Evolutionary conservation across 30 jellyfish, hydroid and myxozoan genomes (phyloP).

Genomic region (Turritopsis dohrnii): DNA sequence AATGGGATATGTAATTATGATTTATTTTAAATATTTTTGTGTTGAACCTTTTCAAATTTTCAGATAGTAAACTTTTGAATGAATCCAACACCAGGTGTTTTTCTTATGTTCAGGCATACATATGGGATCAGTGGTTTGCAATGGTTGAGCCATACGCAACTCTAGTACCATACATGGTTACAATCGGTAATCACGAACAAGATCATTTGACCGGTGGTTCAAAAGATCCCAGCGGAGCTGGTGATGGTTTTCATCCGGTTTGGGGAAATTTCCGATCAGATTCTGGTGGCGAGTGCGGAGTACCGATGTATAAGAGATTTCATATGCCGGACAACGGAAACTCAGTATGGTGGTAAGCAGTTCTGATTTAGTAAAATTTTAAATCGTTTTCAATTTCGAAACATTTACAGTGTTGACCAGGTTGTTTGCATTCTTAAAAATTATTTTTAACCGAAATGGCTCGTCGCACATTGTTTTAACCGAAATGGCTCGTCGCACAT

Average conservation of each 20-base stretch:
- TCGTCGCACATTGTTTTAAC: too few species aligned
- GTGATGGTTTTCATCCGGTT: constrained; percentile 74
- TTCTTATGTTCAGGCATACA: constrained; percentile 45
- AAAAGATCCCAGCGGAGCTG: constrained; percentile 91
- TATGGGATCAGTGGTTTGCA: constrained; percentile 84
- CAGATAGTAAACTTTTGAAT: background rate
- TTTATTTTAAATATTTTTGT: background rate
- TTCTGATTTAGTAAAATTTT: too few species aligned
- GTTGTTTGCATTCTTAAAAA: too few species aligned
- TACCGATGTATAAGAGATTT: constrained; percentile 80
- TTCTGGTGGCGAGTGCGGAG: constrained; percentile 95
- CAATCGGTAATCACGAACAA: constrained; percentile 89
- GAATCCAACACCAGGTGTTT: background rate
- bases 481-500: too few species aligned
- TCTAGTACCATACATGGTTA: constrained; percentile 77
- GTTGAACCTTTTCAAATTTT: background rate
- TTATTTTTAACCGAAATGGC: too few species aligned
- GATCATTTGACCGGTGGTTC: constrained; percentile 71
- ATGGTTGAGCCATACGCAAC: constrained; percentile 71
- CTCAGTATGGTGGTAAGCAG: constrained; percentile 71
- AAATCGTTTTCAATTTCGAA: too few species aligned
- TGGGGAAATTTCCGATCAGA: constrained; percentile 79
- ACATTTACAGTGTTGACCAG: too few species aligned
- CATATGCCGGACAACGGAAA: constrained; percentile 94
- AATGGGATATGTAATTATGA: constrained; percentile 35